Conservation (phyloP, 92 coral and sea anemone genomes). For the Umimayanthus chanpuru region DNA sequence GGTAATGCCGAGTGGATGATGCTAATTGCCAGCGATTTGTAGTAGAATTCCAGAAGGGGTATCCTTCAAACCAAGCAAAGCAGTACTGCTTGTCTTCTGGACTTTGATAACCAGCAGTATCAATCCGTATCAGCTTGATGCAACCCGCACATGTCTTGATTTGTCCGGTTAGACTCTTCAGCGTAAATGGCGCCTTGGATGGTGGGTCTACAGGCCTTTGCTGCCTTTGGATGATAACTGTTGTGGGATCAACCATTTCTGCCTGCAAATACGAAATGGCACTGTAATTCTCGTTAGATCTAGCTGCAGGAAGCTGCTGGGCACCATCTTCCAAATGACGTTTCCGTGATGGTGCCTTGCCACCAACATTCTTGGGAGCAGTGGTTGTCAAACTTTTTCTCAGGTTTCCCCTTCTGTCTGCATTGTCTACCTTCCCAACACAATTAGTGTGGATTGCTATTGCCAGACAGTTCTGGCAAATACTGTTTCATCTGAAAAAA, state of each 20-base stretch:
- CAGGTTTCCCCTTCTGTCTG: constrained; percentile 50
- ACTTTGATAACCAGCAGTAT: constrained; percentile 38
- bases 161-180: constrained; percentile 33
- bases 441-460: constrained; percentile 51
- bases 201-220: constrained; percentile 45
- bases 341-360: constrained; percentile 44
- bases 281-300: no score
- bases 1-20: no score
- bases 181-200: constrained; percentile 43
- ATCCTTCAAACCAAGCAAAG: constrained; percentile 42
- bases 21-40: constrained; percentile 10
- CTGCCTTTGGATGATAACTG: constrained; percentile 32
- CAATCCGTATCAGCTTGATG: constrained; percentile 28
- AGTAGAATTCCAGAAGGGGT: constrained; percentile 38
- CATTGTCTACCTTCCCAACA: constrained; percentile 30
- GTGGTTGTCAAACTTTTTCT: constrained; percentile 40
- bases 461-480: constrained; percentile 54
- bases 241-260: constrained; percentile 41
- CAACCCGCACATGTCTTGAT: constrained; percentile 55
- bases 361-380: constrained; percentile 50
- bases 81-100: constrained; percentile 46
- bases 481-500: constrained; percentile 47
- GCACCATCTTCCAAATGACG: constrained; percentile 6
- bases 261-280: not conserved
- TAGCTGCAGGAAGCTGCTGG: not conserved